Evolutionary conservation across 1,140 invertebrate genomes (phyloP).

Genomic region (Triops cancriformis): DNA sequence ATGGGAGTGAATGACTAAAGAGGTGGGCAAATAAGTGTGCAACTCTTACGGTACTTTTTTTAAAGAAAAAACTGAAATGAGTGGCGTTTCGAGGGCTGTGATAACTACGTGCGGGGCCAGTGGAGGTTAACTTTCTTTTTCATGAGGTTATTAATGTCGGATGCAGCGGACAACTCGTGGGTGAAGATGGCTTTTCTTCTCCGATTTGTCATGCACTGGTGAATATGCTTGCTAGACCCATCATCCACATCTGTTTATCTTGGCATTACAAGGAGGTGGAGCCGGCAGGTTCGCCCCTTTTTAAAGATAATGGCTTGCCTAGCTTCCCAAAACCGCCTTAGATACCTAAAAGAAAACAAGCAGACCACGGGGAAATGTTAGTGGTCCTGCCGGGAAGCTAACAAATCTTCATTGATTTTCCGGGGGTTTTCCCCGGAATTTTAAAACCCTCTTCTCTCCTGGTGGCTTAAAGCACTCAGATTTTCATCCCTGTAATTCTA

Average conservation of each 20-base stretch:
- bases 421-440: neutral
- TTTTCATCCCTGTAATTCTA: too few species aligned
- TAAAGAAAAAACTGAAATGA: too few species aligned
- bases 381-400: too few species aligned
- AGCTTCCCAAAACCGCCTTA: neutral
- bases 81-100: too few species aligned
- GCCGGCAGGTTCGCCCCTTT: neutral
- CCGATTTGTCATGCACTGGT: neutral
- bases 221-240: neutral
- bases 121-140: neutral
- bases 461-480: too few species aligned
- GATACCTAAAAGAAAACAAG: neutral
- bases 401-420: too few species aligned
- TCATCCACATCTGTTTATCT: constrained; percentile 10
- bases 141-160: neutral
- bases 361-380: too few species aligned
- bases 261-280: neutral
- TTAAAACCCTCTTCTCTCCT: too few species aligned
- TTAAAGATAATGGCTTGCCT: neutral
- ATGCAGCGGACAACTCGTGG: neutral
- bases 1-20: neutral
- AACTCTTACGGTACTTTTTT: too few species aligned
- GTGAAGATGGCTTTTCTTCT: neutral
- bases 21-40: neutral
- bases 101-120: neutral